phyloP scores from a whole-genome alignment of 2,797 vertebrate species.

The Monodelphis domestica region DNA sequence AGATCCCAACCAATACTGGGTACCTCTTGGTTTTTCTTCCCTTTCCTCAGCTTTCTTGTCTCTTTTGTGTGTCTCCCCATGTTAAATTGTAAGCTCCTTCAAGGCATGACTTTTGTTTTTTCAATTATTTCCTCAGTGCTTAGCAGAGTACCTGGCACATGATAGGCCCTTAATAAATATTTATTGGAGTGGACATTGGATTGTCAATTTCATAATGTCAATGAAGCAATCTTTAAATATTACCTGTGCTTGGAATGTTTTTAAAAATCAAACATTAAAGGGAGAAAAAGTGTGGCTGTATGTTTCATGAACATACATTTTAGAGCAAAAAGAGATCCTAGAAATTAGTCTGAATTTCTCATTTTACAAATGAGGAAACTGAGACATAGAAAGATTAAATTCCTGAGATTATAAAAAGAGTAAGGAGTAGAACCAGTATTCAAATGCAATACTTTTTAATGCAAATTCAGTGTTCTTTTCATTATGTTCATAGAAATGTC shows the following conservation, averaged over 20 bases:
- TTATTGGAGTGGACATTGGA: background rate
- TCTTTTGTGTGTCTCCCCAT: background rate
- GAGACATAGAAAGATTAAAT: background rate
- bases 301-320: background rate
- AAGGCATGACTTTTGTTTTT: background rate
- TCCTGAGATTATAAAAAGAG: too few species aligned
- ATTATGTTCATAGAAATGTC: background rate
- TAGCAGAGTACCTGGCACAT: background rate
- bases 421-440: background rate
- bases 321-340: background rate
- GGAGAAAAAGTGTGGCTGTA: background rate
- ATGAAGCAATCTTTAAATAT: background rate
- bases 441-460: too few species aligned
- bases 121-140: background rate
- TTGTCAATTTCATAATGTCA: background rate
- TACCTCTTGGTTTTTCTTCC: background rate
- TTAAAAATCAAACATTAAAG: background rate
- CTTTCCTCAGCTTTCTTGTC: background rate
- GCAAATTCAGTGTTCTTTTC: background rate
- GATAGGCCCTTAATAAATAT: background rate
- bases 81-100: background rate
- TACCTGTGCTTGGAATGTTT: background rate
- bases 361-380: background rate
- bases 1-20: background rate
- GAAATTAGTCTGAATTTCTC: background rate